A percentile compares a stretch with the other conserved stretches of the same genome.
These are phyloP conservation scores for Spinus pinus DNA, from an alignment of 2,797 vertebrate species.

Conservation along the genomic window DNA sequence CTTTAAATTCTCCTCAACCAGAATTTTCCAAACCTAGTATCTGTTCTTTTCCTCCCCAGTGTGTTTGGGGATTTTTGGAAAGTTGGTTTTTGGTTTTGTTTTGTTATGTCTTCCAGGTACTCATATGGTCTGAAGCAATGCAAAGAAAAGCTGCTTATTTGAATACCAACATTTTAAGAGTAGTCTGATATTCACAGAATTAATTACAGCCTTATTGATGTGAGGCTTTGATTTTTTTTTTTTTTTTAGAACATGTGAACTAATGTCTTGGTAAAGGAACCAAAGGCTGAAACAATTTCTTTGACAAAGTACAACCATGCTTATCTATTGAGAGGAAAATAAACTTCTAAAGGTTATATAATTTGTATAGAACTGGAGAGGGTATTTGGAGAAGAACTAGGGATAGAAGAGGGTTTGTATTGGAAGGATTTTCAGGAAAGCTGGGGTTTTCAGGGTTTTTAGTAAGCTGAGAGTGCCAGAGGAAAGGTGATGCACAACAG, in stretches of 20 bases:
- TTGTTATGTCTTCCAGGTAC: not conserved
- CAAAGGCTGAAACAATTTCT: not conserved
- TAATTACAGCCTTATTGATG: not conserved
- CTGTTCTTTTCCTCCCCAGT: not conserved
- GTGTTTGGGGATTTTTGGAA: not conserved
- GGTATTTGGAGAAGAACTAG: not conserved
- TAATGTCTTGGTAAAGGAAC: not conserved
- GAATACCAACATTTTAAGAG: not conserved
- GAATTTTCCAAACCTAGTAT: not conserved
- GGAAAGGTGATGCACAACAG: not conserved
- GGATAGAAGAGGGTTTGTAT: not conserved
- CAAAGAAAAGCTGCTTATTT: not conserved
- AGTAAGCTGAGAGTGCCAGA: not conserved
- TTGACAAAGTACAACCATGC: fast-evolving
- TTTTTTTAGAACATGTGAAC: not conserved
- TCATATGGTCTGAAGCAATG: not conserved
- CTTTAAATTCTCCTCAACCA: not conserved
- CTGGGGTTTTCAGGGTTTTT: not conserved
- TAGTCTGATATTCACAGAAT: not conserved
- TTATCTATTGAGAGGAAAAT: not conserved
- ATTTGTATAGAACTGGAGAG: not conserved
- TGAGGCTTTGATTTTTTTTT: not conserved
- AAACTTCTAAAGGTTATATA: not conserved
- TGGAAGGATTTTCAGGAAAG: not conserved
- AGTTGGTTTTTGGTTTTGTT: not conserved